Base-by-base conservation (phyloP, 2,113 vertebrate genomes). In the Podarcis cretensis region DNA sequence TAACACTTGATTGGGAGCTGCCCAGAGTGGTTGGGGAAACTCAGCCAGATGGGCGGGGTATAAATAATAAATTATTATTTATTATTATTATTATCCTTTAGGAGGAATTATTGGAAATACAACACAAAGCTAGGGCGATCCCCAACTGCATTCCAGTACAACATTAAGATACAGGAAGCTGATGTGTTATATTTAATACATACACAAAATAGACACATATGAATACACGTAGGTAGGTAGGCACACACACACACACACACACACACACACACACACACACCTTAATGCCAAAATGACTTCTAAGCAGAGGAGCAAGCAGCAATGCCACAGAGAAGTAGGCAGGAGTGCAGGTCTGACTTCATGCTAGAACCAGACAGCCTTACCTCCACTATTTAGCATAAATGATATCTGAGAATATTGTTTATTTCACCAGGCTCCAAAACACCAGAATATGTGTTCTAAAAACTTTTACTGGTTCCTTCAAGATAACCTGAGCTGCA, bases 371-470 rank as follows among this genome's bases (percentile, higher is more conserved):
- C 35, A 76, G 35, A 77, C 23, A 54, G 48, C 48, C 81, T 68
- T 89, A 90, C 90, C 65, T 35, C 90, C 88, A 85, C 89, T 90
- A 91, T 92, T 93, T 89, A 85, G 92, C 75, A 92, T 14, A 66
- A 82, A 84, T 78, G 7, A 75, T 54, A 75, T 91, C 80, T 89
- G 89, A 87, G 88, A 92, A 93, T 84, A 1, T 0, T 68, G 91
- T 68, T 75, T 75, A 18, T 81, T 88, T 94, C 59, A 63, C 16
- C 59, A 63, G 91, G 81, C 6, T 0, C 89, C 93, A 90, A 93
- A 94, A 89, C 90, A 92, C 92, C 91, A 95, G 92, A 93, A 93
- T 90, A 94, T 89, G 92, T 94, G 86, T 91, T 94, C 88, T 89
- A 91, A 93, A 92, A 1, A 0, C 66, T 93, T 68, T 69, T 86